Percentiles rank a stretch among this genome's conserved stretches.
Evolutionary conservation across 2,113 vertebrate genomes (phyloP).

Genomic region (Embiotoca jacksoni): DNA sequence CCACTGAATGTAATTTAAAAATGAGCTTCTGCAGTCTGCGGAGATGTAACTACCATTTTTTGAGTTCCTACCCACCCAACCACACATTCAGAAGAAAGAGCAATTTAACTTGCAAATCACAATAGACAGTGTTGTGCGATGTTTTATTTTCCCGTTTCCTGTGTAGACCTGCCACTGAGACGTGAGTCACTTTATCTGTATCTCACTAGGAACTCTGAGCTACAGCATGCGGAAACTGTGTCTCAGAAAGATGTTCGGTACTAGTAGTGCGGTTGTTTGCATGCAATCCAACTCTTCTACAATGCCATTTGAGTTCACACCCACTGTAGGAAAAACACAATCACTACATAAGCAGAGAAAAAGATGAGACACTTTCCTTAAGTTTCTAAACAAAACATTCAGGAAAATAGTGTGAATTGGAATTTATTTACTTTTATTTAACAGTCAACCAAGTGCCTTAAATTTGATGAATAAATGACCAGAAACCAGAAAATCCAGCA

Average conservation of each 20-base stretch:
- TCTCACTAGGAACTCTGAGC: slow-evolving; percentile 46
- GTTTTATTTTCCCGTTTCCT: slow-evolving; percentile 25
- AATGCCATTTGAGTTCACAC: slow-evolving; percentile 54
- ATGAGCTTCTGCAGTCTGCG: background rate
- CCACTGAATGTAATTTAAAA: slow-evolving; percentile 19
- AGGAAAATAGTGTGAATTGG: too few relatives aligned
- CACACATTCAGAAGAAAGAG: slow-evolving; percentile 31
- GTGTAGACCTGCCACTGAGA: slow-evolving; percentile 26
- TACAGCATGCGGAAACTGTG: slow-evolving; percentile 44
- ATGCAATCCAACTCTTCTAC: slow-evolving; percentile 43
- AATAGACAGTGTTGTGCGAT: background rate
- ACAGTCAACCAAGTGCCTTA: too few relatives aligned
- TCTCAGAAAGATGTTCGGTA: slow-evolving; percentile 32
- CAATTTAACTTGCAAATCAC: slow-evolving; percentile 39
- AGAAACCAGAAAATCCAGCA: slow-evolving; percentile 4
- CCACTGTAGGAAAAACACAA: slow-evolving; percentile 53
- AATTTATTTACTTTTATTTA: too few relatives aligned
- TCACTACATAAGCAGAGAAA: slow-evolving; percentile 27
- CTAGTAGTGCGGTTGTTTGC: slow-evolving; percentile 19
- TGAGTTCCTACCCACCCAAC: slow-evolving; percentile 26
- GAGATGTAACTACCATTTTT: slow-evolving; percentile 19
- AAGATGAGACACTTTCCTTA: background rate
- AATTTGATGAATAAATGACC: background rate
- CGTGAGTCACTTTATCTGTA: slow-evolving; percentile 58
- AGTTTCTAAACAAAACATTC: background rate